These are phyloP conservation scores for Indicator indicator DNA, from an alignment of 2,113 vertebrate species.

Conservation along the genomic window DNA sequence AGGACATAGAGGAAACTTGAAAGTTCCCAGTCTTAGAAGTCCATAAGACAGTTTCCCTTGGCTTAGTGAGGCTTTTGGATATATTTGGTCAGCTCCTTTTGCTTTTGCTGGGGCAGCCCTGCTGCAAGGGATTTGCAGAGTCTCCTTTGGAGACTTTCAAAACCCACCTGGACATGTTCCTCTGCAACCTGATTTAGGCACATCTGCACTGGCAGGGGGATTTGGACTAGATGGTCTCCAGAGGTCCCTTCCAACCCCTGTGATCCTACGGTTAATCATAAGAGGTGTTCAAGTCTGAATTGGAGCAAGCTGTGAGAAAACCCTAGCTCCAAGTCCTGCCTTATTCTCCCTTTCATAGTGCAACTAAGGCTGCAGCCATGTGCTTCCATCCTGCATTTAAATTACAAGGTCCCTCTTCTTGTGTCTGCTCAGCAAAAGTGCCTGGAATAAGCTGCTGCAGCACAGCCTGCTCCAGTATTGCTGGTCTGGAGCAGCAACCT, in stretches of 20 bases:
- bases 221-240: no score
- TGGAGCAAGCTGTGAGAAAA: not conserved
- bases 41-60: not conserved
- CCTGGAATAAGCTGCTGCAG: not conserved
- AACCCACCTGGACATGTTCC: no score
- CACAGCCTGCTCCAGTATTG: not conserved
- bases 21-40: not conserved
- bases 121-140: not conserved
- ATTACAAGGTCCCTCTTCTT: not conserved
- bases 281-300: not conserved
- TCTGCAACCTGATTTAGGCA: no score
- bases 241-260: no score
- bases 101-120: not conserved
- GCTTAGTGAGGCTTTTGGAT: not conserved
- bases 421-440: not conserved
- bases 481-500: not conserved
- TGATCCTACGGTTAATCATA: no score
- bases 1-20: no score
- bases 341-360: not conserved
- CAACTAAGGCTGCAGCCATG: not conserved
- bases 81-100: rapidly evolving
- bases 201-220: no score
- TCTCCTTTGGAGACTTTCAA: no score
- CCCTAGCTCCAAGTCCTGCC: not conserved
- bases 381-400: not conserved